Percentiles rank a stretch among this genome's conserved stretches.
phyloP scores from a whole-genome alignment of 2,797 vertebrate species.

The Pseudotriccus pelzelni region DNA sequence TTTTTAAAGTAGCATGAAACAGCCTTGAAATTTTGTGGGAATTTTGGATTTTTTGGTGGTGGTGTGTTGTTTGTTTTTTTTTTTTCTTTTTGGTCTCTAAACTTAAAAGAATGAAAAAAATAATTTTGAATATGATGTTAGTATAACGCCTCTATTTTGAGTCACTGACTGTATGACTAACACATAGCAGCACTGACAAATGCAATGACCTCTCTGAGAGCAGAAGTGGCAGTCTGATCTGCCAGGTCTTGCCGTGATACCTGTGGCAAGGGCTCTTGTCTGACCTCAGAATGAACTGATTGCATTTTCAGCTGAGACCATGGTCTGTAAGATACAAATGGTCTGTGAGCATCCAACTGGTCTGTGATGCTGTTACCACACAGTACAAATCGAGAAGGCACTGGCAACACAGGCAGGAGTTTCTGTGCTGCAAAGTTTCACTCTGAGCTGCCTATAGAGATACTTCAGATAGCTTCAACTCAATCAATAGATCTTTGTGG shows the following conservation, averaged over 20 bases:
- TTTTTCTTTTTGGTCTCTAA: neutral
- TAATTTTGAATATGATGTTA: neutral
- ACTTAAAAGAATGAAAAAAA: neutral
- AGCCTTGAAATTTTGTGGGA: neutral
- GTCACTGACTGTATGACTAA: neutral
- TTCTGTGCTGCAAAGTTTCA: neutral
- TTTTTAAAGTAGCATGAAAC: neutral
- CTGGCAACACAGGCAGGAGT: neutral
- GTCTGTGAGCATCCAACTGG: neutral
- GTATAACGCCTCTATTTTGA: neutral
- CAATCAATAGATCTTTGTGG: neutral
- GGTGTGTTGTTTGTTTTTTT: neutral
- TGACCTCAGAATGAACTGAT: neutral
- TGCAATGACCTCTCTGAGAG: neutral
- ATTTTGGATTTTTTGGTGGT: rapidly evolving
- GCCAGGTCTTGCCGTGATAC: rapidly evolving
- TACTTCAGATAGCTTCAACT: neutral
- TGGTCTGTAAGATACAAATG: neutral
- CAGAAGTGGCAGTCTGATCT: neutral
- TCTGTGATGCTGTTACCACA: neutral
- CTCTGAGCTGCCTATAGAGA: neutral
- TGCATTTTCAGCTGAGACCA: neutral
- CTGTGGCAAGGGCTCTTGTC: neutral
- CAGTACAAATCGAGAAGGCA: neutral
- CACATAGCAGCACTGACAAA: rapidly evolving